A percentile compares a stretch with the other conserved stretches of the same genome.
Evolutionary conservation across 2,113 vertebrate species (phyloP).

Genomic region (Loxodonta africana): DNA sequence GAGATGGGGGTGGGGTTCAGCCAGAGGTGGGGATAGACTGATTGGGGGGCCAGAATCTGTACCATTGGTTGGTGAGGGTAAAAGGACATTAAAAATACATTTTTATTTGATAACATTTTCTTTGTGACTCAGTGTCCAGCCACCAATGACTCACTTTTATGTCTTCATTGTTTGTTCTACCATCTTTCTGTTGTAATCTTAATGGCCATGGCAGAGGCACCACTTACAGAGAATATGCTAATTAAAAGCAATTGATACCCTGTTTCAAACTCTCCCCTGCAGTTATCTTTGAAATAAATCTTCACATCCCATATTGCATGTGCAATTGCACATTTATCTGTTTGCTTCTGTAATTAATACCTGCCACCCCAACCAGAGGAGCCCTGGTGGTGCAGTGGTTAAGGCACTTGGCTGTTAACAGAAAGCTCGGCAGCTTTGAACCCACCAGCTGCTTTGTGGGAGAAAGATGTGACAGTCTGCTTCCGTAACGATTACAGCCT

Average conservation of each 20-base stretch:
- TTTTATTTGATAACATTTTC: not conserved
- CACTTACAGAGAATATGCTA: not conserved
- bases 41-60: not conserved
- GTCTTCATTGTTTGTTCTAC: not conserved
- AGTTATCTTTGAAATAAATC: not conserved
- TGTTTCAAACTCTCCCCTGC: not conserved
- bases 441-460: no score
- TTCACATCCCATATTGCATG: not conserved
- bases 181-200: not conserved
- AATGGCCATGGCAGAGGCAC: not conserved
- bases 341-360: not conserved
- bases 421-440: not conserved
- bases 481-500: not conserved
- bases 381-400: no score
- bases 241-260: not conserved
- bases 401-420: not conserved
- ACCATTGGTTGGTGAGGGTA: not conserved
- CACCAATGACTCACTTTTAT: not conserved
- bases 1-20: not conserved
- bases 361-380: not conserved
- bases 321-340: not conserved
- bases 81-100: not conserved
- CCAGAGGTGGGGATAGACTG: not conserved
- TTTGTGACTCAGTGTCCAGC: not conserved
- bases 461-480: not conserved